Evolutionary conservation across 2,797 vertebrate genomes (phyloP).

Genomic region (Squalus acanthias): DNA sequence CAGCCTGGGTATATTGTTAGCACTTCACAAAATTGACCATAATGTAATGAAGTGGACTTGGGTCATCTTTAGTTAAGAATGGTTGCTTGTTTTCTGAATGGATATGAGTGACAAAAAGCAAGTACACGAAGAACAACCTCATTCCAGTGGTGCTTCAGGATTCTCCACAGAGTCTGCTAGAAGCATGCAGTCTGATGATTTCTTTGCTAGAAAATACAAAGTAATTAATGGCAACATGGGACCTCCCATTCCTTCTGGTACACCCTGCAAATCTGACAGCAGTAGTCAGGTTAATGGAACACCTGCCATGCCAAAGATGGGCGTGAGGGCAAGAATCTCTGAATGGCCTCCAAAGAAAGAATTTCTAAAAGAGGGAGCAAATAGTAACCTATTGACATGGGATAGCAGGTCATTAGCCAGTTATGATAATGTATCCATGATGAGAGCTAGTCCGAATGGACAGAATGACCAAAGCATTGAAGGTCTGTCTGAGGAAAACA

Average conservation of each 20-base stretch:
- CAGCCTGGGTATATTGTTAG: not conserved
- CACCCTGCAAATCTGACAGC: slow-evolving; percentile 65
- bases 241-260: slow-evolving; percentile 62
- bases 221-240: slow-evolving; percentile 80
- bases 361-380: slow-evolving; percentile 52
- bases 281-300: slow-evolving; percentile 72
- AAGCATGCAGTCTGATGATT: slow-evolving; percentile 89
- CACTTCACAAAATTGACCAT: slow-evolving; percentile 7
- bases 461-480: slow-evolving; percentile 67
- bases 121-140: slow-evolving; percentile 70
- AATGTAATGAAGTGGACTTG: not conserved
- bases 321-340: slow-evolving; percentile 84
- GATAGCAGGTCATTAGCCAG: slow-evolving; percentile 68
- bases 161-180: slow-evolving; percentile 69
- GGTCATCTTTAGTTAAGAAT: not conserved
- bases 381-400: slow-evolving; percentile 63
- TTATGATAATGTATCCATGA: slow-evolving; percentile 65
- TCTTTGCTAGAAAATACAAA: slow-evolving; percentile 86
- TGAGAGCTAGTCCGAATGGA: slow-evolving; percentile 73
- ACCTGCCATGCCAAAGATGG: slow-evolving; percentile 94
- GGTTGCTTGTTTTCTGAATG: slow-evolving; percentile 48
- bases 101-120: slow-evolving; percentile 79
- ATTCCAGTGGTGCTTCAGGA: slow-evolving; percentile 65
- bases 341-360: slow-evolving; percentile 93
- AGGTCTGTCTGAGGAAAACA: slow-evolving; percentile 57